Evolutionary conservation across 2,113 vertebrate species (phyloP), one percentile per base, ranked within the genome.

Genomic region (Phrynocephalus versicolor): DNA sequence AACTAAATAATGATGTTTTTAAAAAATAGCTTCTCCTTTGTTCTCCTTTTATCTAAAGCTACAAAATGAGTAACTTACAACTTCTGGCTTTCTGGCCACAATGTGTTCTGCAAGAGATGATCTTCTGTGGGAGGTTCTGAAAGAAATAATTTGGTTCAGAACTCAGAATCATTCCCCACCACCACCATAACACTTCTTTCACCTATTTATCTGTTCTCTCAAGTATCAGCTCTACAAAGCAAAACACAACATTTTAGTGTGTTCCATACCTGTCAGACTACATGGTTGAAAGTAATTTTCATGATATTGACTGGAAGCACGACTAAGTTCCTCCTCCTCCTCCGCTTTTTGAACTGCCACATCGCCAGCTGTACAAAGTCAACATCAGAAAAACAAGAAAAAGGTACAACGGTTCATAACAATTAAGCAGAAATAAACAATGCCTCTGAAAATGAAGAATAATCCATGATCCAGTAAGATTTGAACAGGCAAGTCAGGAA

Each of bases 41-140:
- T 39, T 41, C 74, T 1, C n/a, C 60, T 45, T 57, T 71, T 14
- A 65, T 62, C 35, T 64, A 73, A 30, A 88, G 10, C 27, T 35
- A 70, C 76, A 2, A 16, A 86, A 45, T 91, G n/a, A 1, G 84
- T 86, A 84, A 96, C 99, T 98, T 95, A 99, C 99, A 99, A 92
- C 91, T 99, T 99, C 93, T 99, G 98, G 93, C 99, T 96, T 95
- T 99, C 99, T 64, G 98, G 98, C 99, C 99, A 99, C 74, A 99
- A 95, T 3, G 98, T 99, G 94, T 99, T 99, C 95, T 99, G 99
- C 84, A 99, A 96, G 89, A 99, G 97, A 91, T 99, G 97, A 94
- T 99, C 98, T 90, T 99, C 99, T 86, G 98, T 96, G 37, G 99
- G 99, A 74, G 98, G 99, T 87, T 98, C 98, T 99, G 90, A 7